Evolutionary conservation across 2,113 vertebrate species (phyloP), one percentile per base, ranked within the genome.

Genomic region (Gasterosteus nipponicus): DNA sequence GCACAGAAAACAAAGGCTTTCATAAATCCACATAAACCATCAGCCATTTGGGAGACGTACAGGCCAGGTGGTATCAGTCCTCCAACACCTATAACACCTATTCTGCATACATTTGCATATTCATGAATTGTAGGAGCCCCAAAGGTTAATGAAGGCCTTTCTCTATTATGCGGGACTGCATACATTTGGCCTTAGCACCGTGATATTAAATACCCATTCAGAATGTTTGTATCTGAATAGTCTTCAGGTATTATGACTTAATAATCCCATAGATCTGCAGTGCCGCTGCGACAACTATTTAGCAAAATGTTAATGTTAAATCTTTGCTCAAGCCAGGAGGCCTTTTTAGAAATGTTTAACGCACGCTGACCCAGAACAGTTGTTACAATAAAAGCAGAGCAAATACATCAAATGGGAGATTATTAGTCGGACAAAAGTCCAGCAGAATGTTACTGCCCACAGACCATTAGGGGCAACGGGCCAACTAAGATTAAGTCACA

Each of bases 61-160:
- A 69, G 87, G 75, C 86, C 88, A 91, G 89, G 90, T 92, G 89
- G 75, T 72, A 84, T 87, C 78, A 68, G 81, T 82, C 82, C 70
- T 78, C 73, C 68, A 81, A 87, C 87, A 93, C 88, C 86, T 90
- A 86, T 77, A 88, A 88, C 89, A 91, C 89, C 87, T 86, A 78
- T 75, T 92, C 87, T 88, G 87, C 87, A 91, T 89, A 88, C 49
- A 89, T 90, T 85, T 91, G 68, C 89, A 92, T 93, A 91, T 91
- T 92, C 89, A 89, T 92, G 87, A 86, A 85, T 84, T 47, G 74
- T 80, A 75, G 67, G 62, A 77, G 82, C 85, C 84, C 87, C 86
- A 90, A 92, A 93, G 92, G 90, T 92, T 89, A 91, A 91, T 90
- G 90, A 89, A 87, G 75, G 86, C 88, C 78, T 84, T 79, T 88